Conservation (phyloP, 1,140 invertebrate species). For the Drosophila biarmipes region DNA sequence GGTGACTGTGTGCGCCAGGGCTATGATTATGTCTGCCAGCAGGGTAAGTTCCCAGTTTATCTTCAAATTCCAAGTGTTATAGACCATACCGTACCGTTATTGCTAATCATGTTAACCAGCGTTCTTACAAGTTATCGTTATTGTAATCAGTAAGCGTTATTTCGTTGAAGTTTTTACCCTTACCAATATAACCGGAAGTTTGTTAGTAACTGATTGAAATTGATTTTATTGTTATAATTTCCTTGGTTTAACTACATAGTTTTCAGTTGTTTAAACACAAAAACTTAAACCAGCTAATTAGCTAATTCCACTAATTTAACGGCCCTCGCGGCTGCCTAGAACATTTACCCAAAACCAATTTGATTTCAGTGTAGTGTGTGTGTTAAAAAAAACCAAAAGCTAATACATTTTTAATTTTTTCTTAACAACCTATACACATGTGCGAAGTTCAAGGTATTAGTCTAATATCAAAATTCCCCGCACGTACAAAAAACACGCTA, state of each 20-base stretch:
- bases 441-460: conserved; percentile 68
- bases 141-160: conserved; percentile 69
- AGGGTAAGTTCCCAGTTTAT: conserved; percentile 88
- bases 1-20: conserved; percentile 92
- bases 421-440: conserved; percentile 83
- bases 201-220: conserved; percentile 68
- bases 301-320: conserved; percentile 77
- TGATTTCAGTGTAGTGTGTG: conserved; percentile 80
- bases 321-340: conserved; percentile 50
- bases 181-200: conserved; percentile 61
- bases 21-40: conserved; percentile 90
- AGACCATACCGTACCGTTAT: conserved; percentile 53
- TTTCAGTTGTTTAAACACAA: conserved; percentile 59
- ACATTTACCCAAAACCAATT: conserved; percentile 26
- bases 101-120: conserved; percentile 70
- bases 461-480: conserved; percentile 56
- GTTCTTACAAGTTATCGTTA: conserved; percentile 60
- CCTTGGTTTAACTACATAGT: conserved; percentile 63
- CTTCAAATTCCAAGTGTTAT: conserved; percentile 30
- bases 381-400: conserved; percentile 58
- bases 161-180: conserved; percentile 57
- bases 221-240: conserved; percentile 61
- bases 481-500: conserved; percentile 53
- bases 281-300: conserved; percentile 62
- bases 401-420: conserved; percentile 51